These are phyloP conservation scores for Parazoanthus darwini DNA, from an alignment of 92 coral and sea anemone species.

Conservation along the genomic window DNA sequence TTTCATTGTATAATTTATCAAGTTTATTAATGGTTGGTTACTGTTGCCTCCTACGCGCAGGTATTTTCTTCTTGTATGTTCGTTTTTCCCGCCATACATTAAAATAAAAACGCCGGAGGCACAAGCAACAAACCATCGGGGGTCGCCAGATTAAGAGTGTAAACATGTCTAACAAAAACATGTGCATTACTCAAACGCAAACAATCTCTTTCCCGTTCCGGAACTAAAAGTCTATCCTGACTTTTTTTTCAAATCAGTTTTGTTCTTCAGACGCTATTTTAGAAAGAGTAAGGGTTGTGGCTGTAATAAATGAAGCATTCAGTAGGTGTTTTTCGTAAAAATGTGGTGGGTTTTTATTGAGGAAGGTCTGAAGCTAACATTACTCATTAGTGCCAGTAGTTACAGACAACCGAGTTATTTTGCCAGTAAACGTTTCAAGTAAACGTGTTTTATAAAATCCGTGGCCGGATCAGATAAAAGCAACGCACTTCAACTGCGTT, in stretches of 20 bases:
- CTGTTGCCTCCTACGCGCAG: too few relatives aligned
- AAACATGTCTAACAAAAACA: too few relatives aligned
- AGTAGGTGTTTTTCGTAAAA: background rate
- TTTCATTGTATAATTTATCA: background rate
- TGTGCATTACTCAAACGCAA: too few relatives aligned
- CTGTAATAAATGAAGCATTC: background rate
- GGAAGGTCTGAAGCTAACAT: background rate
- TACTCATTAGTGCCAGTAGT: conserved; percentile 1
- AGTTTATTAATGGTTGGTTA: too few relatives aligned
- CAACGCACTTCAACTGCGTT: conserved; percentile 4
- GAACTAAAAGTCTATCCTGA: too few relatives aligned
- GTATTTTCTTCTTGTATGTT: background rate
- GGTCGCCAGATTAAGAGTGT: background rate
- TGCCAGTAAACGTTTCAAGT: background rate
- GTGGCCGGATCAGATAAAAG: conserved; percentile 4
- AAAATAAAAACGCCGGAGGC: background rate
- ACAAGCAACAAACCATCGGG: background rate
- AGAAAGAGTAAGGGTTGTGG: too few relatives aligned
- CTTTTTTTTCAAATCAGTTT: too few relatives aligned
- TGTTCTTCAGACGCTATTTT: too few relatives aligned
- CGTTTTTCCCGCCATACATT: conserved; percentile 7
- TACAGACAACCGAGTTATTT: background rate
- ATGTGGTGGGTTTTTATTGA: background rate
- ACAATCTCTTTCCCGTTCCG: too few relatives aligned
- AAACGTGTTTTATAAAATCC: background rate